Percentiles rank a stretch among this genome's conserved stretches.
Conservation (phyloP, 2,888 invertebrate species). For the Epinotia brunnichana region DNA sequence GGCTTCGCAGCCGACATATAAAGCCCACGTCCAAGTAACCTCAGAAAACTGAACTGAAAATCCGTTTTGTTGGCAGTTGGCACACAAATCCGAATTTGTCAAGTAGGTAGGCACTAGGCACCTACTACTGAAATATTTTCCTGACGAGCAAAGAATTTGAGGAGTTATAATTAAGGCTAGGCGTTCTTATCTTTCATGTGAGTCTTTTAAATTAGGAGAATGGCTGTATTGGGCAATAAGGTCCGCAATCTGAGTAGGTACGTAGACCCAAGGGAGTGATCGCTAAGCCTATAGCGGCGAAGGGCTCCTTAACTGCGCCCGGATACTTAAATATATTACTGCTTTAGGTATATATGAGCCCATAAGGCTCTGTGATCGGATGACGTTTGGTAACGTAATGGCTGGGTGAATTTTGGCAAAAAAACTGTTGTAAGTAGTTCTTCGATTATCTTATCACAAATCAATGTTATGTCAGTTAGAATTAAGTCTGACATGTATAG, state of each 20-base stretch:
- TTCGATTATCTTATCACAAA: no score
- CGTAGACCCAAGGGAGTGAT: conserved; percentile 46
- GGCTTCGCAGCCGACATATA: not conserved
- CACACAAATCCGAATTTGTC: not conserved
- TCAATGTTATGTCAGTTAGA: no score
- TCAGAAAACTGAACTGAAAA: not conserved
- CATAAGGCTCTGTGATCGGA: conserved; percentile 13
- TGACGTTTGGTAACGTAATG: not conserved
- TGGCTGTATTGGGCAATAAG: conserved; percentile 34
- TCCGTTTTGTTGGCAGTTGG: not conserved
- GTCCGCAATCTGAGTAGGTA: conserved; percentile 37
- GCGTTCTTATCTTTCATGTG: conserved; percentile 21
- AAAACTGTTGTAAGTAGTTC: no score
- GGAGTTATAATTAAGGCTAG: conserved; percentile 17
- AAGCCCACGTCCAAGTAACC: not conserved
- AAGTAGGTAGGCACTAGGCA: no score
- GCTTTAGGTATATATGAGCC: conserved; percentile 24
- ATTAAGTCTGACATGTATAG: no score
- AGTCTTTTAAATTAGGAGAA: conserved; percentile 37
- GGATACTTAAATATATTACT: conserved; percentile 44
- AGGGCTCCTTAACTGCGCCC: conserved; percentile 50
- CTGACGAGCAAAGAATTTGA: not conserved
- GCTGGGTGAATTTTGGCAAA: not conserved
- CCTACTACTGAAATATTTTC: not conserved
- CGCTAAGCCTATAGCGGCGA: conserved; percentile 46